A percentile compares a stretch with the other conserved stretches of the same genome.
Conservation (phyloP, 1,140 invertebrate species). For the Limonius californicus region DNA sequence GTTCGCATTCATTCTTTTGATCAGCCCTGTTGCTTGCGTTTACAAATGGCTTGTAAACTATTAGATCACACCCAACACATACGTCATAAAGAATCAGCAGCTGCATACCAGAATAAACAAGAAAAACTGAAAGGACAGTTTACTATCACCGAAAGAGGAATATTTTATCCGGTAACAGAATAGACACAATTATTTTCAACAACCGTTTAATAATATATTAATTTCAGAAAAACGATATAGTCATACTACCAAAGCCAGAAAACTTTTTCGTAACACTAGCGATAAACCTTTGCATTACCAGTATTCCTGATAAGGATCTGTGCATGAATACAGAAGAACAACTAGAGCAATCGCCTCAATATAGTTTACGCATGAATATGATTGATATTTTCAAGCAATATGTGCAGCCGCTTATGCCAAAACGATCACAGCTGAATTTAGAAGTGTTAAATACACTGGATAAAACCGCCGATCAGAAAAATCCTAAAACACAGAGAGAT, state of each 20-base stretch:
- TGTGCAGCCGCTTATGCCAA: background rate
- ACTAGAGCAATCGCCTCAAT: conserved; percentile 9
- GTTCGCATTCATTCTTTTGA: conserved; percentile 26
- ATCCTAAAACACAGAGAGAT: background rate
- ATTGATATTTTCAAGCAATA: background rate
- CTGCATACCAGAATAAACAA: conserved; percentile 18
- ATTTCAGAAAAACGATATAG: conserved; percentile 19
- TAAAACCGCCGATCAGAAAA: background rate
- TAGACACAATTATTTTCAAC: background rate
- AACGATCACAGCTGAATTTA: background rate
- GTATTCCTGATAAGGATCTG: background rate
- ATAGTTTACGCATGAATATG: background rate
- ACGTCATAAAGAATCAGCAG: conserved; percentile 21
- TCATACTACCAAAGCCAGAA: conserved; percentile 13
- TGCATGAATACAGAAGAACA: background rate
- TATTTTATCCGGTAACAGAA: conserved; percentile 23
- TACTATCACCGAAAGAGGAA: conserved; percentile 29
- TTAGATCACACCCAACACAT: conserved; percentile 28
- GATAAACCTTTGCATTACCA: conserved; percentile 13
- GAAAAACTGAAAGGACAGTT: conserved; percentile 26
- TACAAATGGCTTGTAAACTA: conserved; percentile 28
- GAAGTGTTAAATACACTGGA: background rate
- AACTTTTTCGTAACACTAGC: conserved; percentile 21
- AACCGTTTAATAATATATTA: too few species aligned
- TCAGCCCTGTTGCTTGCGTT: conserved; percentile 15